Conservation (phyloP, 2,113 vertebrate species). For the Harpagus bidentatus region DNA sequence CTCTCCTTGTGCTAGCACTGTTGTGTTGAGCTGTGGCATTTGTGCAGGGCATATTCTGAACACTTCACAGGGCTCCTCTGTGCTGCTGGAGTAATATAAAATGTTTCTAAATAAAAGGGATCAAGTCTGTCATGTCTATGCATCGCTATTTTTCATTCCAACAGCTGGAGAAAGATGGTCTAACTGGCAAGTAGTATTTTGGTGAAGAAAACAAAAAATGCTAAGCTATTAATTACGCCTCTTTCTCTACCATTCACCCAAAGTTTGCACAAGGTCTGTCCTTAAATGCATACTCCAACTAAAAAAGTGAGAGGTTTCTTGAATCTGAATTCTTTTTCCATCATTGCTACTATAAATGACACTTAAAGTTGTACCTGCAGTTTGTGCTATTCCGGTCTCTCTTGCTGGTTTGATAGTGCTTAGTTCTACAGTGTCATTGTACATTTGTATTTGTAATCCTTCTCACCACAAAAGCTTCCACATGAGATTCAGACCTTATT, state of each 20-base stretch:
- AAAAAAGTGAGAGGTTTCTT: neutral
- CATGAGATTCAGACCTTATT: neutral
- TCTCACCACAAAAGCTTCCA: neutral
- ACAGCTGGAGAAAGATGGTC: neutral
- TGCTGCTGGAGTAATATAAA: neutral
- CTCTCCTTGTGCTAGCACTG: neutral
- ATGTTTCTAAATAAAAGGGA: neutral
- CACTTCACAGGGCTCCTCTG: neutral
- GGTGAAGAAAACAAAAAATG: neutral
- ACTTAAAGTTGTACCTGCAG: neutral
- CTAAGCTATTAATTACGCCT: neutral
- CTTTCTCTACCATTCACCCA: neutral
- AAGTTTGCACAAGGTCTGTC: neutral
- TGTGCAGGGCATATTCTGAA: neutral
- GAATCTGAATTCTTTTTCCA: neutral
- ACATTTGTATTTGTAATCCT: neutral
- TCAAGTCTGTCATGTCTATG: accelerated
- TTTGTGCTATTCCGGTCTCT: neutral
- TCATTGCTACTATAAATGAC: neutral
- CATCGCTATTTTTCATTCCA: neutral
- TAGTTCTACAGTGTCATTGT: neutral
- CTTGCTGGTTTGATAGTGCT: neutral
- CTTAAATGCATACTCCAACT: neutral
- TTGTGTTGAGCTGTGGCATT: neutral
- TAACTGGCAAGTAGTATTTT: neutral